Conservation (phyloP, 2,113 vertebrate species). For the Pseudopipra pipra region DNA sequence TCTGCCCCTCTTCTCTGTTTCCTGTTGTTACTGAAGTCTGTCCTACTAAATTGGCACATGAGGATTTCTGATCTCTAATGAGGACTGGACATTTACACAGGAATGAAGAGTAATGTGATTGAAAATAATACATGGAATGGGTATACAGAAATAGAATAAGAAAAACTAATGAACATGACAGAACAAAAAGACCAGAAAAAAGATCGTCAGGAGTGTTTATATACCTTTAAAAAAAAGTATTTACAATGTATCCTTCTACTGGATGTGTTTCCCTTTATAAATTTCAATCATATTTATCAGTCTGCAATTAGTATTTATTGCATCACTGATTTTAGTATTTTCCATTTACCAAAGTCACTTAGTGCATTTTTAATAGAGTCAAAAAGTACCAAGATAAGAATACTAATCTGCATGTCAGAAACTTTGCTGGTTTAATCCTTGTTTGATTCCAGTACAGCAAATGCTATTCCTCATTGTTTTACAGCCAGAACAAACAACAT, state of each 20-base stretch:
- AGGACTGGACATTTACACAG: neutral
- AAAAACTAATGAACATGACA: neutral
- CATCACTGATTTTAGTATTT: neutral
- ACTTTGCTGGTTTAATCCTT: neutral
- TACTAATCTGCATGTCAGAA: neutral
- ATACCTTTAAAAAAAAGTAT: neutral
- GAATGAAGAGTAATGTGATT: neutral
- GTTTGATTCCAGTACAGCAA: neutral
- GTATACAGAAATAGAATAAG: neutral
- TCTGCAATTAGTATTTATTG: neutral
- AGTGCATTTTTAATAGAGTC: neutral
- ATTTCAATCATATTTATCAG: neutral
- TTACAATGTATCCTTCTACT: neutral
- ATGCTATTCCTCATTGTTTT: neutral
- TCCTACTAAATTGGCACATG: neutral
- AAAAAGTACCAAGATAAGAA: neutral
- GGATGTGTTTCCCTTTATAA: neutral
- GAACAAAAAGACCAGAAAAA: neutral
- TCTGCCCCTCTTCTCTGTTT: accelerated
- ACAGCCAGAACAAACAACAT: neutral
- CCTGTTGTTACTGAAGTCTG: neutral
- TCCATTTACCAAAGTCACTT: neutral
- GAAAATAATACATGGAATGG: neutral
- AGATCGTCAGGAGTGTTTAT: neutral
- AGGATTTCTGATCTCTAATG: neutral